Percentiles rank a stretch among this genome's conserved stretches.
Conservation (phyloP, 2,888 invertebrate species). For the Punctoribates punctum region DNA sequence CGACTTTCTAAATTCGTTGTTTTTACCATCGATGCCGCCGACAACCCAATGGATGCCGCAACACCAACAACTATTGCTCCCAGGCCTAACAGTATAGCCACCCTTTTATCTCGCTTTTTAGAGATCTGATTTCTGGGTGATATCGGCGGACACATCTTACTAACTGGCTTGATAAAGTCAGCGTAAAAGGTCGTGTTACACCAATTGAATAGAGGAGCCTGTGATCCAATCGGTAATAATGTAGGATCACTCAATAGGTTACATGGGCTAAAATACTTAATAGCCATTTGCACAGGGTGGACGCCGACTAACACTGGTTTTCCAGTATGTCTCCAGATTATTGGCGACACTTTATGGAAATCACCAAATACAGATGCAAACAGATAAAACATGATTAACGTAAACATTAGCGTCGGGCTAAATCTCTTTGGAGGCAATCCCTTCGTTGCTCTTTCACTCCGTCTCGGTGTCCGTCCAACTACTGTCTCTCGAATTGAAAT, state of each 20-base stretch:
- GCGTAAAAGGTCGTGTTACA: not conserved
- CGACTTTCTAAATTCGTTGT: not conserved
- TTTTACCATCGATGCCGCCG: not conserved
- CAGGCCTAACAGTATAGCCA: not conserved
- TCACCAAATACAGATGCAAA: not conserved
- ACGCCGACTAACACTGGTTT: not conserved
- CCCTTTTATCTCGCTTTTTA: too few species aligned
- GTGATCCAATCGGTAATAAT: not conserved
- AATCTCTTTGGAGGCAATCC: not conserved
- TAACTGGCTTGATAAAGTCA: not conserved
- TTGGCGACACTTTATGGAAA: not conserved
- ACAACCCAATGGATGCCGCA: not conserved
- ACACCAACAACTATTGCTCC: not conserved
- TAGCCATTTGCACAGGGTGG: not conserved
- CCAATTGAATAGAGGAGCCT: not conserved
- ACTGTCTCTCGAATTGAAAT: too few species aligned
- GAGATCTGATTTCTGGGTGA: too few species aligned
- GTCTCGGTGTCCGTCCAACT: not conserved
- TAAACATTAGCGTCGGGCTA: not conserved
- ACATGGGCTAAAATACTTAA: not conserved
- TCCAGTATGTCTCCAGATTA: not conserved
- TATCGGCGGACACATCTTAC: not conserved
- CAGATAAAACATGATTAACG: too few species aligned
- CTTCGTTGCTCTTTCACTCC: not conserved
- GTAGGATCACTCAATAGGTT: not conserved